Conservation (phyloP, 2,888 invertebrate genomes). For the Epinotia brunnichana region DNA sequence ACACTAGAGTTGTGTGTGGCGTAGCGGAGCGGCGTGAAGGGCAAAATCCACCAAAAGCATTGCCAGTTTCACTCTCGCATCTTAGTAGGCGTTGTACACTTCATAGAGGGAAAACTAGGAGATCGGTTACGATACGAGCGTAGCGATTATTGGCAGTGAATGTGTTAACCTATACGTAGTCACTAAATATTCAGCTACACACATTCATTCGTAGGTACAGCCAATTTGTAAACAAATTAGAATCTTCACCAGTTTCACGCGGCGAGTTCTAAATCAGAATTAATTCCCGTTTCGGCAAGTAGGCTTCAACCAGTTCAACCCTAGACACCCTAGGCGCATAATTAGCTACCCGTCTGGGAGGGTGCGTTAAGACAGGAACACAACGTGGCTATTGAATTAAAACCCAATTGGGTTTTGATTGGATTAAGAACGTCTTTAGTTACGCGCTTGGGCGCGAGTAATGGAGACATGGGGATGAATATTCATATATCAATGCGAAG, state of each 20-base stretch:
- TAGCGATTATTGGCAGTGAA: too few relatives aligned
- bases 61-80: too few relatives aligned
- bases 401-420: slow-evolving; percentile 27
- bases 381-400: slow-evolving; percentile 31
- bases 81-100: too few relatives aligned
- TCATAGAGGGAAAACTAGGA: too few relatives aligned
- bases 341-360: slow-evolving; percentile 43
- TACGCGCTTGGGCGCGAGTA: slow-evolving; percentile 1
- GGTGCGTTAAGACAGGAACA: slow-evolving; percentile 38
- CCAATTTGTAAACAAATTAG: slow-evolving; percentile 33
- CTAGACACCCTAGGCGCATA: slow-evolving; percentile 45
- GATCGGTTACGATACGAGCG: too few relatives aligned
- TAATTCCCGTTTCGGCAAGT: slow-evolving; percentile 30
- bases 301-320: slow-evolving; percentile 34
- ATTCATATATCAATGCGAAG: slow-evolving; percentile 4
- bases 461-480: slow-evolving; percentile 3
- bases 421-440: slow-evolving; percentile 27
- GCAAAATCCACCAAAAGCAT: too few relatives aligned
- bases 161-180: too few relatives aligned
- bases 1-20: too few relatives aligned
- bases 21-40: too few relatives aligned
- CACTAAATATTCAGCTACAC: neutral
- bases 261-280: slow-evolving; percentile 33
- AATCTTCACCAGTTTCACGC: slow-evolving; percentile 22
- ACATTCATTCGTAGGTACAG: too few relatives aligned